phyloP scores from a whole-genome alignment of 2,797 vertebrate genomes.

The Streptopelia turtur region DNA sequence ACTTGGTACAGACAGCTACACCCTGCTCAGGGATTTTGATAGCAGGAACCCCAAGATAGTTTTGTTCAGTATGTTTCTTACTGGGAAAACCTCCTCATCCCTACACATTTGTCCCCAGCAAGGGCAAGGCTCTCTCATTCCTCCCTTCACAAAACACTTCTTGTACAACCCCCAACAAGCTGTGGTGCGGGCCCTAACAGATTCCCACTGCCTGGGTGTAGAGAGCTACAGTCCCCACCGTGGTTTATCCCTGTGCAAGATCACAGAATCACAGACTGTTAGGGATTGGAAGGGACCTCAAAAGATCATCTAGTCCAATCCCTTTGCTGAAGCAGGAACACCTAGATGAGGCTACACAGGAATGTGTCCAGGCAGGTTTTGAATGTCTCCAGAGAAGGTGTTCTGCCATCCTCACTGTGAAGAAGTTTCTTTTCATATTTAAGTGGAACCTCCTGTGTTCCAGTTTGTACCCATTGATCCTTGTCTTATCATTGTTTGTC shows the following conservation, averaged over 20 bases:
- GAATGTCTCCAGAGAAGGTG: too few species aligned
- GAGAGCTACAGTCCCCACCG: background rate
- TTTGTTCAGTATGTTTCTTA: background rate
- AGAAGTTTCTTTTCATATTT: too few species aligned
- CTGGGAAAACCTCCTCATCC: background rate
- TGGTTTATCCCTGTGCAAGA: background rate
- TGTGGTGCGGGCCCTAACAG: fast-evolving
- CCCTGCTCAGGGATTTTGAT: background rate
- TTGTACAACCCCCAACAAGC: background rate
- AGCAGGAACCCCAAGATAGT: background rate
- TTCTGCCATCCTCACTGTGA: too few species aligned
- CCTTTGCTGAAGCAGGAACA: too few species aligned
- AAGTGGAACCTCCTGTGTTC: too few species aligned
- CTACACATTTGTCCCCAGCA: background rate
- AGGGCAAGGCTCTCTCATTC: background rate
- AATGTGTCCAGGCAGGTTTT: too few species aligned
- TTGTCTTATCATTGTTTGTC: too few species aligned
- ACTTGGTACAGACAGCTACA: background rate
- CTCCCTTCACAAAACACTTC: background rate
- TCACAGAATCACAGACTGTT: too few species aligned
- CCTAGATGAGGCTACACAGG: too few species aligned
- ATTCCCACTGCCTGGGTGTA: fast-evolving
- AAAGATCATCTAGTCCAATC: too few species aligned
- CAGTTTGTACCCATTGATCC: too few species aligned
- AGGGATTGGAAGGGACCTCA: too few species aligned